Conservation (phyloP, 2,888 invertebrate species). For the Andrena flavipes region DNA sequence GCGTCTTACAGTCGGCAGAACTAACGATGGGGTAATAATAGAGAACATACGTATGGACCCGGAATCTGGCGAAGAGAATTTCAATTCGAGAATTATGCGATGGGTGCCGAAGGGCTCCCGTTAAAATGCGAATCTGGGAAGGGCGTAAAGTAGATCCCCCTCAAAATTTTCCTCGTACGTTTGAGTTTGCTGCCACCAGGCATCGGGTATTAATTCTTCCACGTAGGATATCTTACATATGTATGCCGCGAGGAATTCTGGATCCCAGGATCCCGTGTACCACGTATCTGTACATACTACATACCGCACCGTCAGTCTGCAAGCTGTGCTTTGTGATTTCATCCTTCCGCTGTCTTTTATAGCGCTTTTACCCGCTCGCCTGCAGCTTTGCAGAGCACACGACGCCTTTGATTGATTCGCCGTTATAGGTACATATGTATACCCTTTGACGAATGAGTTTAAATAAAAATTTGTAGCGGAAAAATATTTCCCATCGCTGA, state of each 20-base stretch:
- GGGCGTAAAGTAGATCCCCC: not conserved
- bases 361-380: not conserved
- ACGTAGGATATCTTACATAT: constrained; percentile 27
- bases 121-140: not conserved
- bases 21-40: too few species aligned
- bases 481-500: not conserved
- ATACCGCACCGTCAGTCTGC: constrained; percentile 13
- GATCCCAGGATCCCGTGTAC: constrained; percentile 28
- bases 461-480: not conserved
- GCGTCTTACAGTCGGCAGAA: not conserved
- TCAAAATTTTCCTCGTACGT: constrained; percentile 1
- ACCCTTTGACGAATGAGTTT: not conserved
- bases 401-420: constrained; percentile 5
- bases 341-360: constrained; percentile 43
- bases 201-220: constrained; percentile 50
- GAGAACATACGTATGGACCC: not conserved
- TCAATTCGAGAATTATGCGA: not conserved
- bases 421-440: not conserved
- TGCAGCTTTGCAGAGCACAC: not conserved
- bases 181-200: constrained; percentile 2
- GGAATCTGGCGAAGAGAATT: not conserved
- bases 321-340: constrained; percentile 55
- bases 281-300: constrained; percentile 40
- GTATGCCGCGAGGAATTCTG: constrained; percentile 36
- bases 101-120: not conserved